Base-by-base conservation (phyloP, 2,113 vertebrate genomes). In the Paramisgurnus dabryanus region DNA sequence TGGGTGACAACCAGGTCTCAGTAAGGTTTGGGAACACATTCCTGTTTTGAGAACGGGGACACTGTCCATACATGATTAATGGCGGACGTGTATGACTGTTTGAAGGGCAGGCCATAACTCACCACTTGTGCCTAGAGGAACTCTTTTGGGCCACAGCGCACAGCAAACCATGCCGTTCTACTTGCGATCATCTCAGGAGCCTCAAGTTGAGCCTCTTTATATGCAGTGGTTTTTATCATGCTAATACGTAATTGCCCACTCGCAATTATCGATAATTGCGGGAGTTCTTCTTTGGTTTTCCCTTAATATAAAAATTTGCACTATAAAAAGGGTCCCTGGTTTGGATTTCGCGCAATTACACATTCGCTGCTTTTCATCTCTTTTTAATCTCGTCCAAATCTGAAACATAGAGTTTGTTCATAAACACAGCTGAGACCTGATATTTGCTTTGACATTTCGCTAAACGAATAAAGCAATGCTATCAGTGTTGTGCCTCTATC, bases 361-460 rank as follows among this genome's bases (percentile, higher is more conserved):
- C 68, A 79, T 78, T 79, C 66, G 76, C 60, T 34, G 70, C 63
- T 61, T 76, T 76, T 71, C 68, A 75, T 80, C 77, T 81, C 72
- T 41, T 50, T 66, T 77, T 77, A 77, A 77, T 77, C 75, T 76
- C 63, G 34, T 83, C 65, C 58, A 76, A 66, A 76, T 83, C 53
- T 65, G 17, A 83, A 85, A 82, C 76, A 76, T 27, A 5, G 15
- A 43, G 84, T 84, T 81, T 87, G 80, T 81, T 86, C 72, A 78
- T 55, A 81, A 76, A 72, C 71, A 80, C 83, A 85, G 81, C 80
- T 85, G 83, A 85, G 78, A 78, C 57, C 69, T 65, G 41, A 75
- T 50, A 85, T 79, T 86, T 86, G 86, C 57, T 83, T 79, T 87
- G 83, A 85, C 82, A 85, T 82, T 88, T 83, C 78, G 81, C 55